phyloP scores from a whole-genome alignment of 2,888 invertebrate genomes.

The Platynereis dumerilii region DNA sequence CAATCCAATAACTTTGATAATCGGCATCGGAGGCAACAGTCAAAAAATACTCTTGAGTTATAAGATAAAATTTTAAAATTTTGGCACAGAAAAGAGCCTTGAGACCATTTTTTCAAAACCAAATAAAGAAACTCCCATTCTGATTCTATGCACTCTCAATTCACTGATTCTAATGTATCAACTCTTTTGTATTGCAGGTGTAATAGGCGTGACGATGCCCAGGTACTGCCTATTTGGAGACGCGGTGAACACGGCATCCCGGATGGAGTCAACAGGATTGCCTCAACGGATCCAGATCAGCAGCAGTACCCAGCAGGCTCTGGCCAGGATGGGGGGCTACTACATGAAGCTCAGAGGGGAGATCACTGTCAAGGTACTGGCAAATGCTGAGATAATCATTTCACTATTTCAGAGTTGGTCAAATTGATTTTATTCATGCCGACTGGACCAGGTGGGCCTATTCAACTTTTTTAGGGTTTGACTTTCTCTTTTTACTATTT shows the following conservation, averaged over 20 bases:
- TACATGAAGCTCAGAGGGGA: not conserved
- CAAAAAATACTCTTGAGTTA: no score
- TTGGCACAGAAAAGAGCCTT: no score
- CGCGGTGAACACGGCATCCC: slow-evolving; percentile 1
- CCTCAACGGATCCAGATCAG: slow-evolving; percentile 1
- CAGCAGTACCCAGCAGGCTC: not conserved
- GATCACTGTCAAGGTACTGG: not conserved
- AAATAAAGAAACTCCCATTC: no score
- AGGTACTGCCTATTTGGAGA: slow-evolving; percentile 5
- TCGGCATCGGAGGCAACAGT: no score
- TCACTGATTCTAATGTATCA: no score
- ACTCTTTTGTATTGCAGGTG: no score
- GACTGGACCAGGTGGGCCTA: not conserved
- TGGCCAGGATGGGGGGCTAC: not conserved
- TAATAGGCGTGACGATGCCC: slow-evolving; percentile 1
- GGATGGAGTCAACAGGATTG: not conserved
- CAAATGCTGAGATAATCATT: not conserved
- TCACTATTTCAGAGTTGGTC: not conserved
- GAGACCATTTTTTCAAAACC: no score
- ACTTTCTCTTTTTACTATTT: no score
- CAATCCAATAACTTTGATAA: no score
- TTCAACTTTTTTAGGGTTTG: no score
- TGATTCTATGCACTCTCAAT: no score
- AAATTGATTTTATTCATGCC: not conserved
- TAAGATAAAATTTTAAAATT: no score